These are phyloP conservation scores for Lagria hirta DNA, from an alignment of 2,888 invertebrate species.

Conservation along the genomic window DNA sequence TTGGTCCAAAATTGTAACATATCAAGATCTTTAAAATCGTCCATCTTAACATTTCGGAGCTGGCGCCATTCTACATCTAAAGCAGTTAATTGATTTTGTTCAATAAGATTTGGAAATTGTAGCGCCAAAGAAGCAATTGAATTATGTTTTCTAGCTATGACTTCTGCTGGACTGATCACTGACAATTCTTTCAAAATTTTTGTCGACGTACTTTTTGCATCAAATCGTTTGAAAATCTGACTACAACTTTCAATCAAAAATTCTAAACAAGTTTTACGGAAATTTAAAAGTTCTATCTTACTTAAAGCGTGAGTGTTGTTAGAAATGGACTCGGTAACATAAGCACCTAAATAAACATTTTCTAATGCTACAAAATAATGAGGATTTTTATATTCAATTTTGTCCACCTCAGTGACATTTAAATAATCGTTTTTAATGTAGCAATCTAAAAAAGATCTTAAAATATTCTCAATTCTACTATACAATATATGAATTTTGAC, in stretches of 20 bases:
- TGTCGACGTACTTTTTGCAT: slow-evolving; percentile 4
- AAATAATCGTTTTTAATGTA: slow-evolving; percentile 23
- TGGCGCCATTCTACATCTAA: too few relatives aligned
- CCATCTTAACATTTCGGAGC: too few relatives aligned
- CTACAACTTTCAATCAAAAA: slow-evolving; percentile 18
- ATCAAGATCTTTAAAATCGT: too few relatives aligned
- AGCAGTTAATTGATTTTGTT: too few relatives aligned
- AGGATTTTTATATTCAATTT: slow-evolving; percentile 25
- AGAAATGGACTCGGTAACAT: slow-evolving; percentile 7
- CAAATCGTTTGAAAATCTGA: slow-evolving; percentile 19
- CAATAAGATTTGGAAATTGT: too few relatives aligned
- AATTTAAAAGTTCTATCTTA: slow-evolving; percentile 3
- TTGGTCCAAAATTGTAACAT: too few relatives aligned
- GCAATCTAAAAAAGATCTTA: slow-evolving; percentile 17
- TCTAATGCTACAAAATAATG: slow-evolving; percentile 18
- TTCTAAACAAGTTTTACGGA: slow-evolving; percentile 19
- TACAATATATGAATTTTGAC: slow-evolving; percentile 27
- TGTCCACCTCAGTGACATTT: slow-evolving; percentile 9
- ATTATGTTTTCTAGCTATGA: slow-evolving; percentile 8
- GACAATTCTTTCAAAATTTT: slow-evolving; percentile 12
- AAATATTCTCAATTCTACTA: slow-evolving; percentile 13
- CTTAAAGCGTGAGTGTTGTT: slow-evolving; percentile 4
- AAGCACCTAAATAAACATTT: slow-evolving; percentile 23
- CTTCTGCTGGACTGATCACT: slow-evolving; percentile 12
- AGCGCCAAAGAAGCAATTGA: slow-evolving; percentile 15